Evolutionary conservation across 2,888 invertebrate species (phyloP), one percentile per base, ranked within the genome.

Genomic region (Trimorus sp.): DNA sequence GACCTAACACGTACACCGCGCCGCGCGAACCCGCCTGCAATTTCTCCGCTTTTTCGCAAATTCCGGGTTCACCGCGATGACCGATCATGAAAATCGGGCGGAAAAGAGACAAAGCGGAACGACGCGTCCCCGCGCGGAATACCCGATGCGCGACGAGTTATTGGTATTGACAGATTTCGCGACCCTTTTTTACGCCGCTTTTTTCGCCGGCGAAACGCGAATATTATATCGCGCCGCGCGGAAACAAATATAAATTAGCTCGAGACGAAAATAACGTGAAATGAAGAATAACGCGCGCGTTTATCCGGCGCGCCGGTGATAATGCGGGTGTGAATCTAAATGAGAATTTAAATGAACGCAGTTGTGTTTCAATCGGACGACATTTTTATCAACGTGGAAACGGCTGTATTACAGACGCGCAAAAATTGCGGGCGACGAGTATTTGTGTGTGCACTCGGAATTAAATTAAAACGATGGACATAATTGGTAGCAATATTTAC

Each of bases 1-100:
- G 69, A 51, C 77, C 65, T 53, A 69, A 77, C 70, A 70, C 58
- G 70, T 65, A 45, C 53, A 37, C 26, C 45, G 66, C 73, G 42
- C 42, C 36, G 51, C 42, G 73, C 26, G 54, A 74, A 79, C 60
- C 69, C 48, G 54, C 68, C 68, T 48, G 68, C 68, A 59, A 79
- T 79, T 69, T 74, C 51, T 51, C 56, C 62, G 58, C 69, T 63
- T 79, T 74, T 69, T 62, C 62, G 63, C 51, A 51, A 58, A 74
- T 65, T 62, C 53, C 45, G 63, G 69, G 69, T 74, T 74, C 69
- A 69, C 79, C 79, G 69, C 79, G 74, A 74, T 65, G 74, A 79
- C 79, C 79, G 69, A 79, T 79, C 79, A 63, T 74, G 74, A 68
- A 74, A 79, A 79, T 79, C 60, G 65, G 75, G 65, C 79, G 75